Base-by-base conservation (phyloP, 1,140 invertebrate genomes). In the Temnothorax longispinosus region DNA sequence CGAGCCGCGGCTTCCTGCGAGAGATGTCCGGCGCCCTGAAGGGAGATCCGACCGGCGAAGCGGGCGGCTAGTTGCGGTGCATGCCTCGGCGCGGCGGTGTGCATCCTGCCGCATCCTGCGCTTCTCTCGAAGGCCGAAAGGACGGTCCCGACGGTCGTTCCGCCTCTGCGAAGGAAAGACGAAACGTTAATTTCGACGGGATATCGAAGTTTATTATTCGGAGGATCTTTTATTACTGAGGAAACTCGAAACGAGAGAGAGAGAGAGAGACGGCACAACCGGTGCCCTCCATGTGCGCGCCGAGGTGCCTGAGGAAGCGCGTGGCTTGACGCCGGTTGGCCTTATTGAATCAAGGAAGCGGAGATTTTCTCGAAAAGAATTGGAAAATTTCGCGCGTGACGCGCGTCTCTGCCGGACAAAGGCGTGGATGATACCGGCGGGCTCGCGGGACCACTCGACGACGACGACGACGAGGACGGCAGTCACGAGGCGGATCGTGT, bases 1-100 rank as follows among this genome's bases (percentile, higher is more conserved):
- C 58, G 47, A 41, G 21, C 32, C 32, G 56, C 47, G 7, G 38
- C 62, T 54, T 38, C 21, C 50, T n/a, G 21, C 80, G 76, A 87
- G 90, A 91, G 72, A 91, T 91, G 90, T 88, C 62, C 60, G 90
- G 69, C 74, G 88, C 87, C 75, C 87, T 21, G 78, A 81, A 38
- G 54, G 35, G 69, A 88, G 75, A 87, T 86, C 85, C 80, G 0
- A 81, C 78, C 82, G 87, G 71, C 80, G 64, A 81, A 81, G 86
- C 87, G 90, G 90, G 77, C 72, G 62, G 65, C 52, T 86, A 71
- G 58, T 86, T 52, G 87, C 69, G 56, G 56, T 32, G 75, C 85
- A 71, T 69, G 64, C 60, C 54, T 58, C 58, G 67, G 21, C 50
- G 87, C 86, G 72, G 65, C 85, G 72, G 75, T 52, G 54, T 6